Evolutionary conservation across 2,888 invertebrate genomes (phyloP).

Genomic region (Hylaea fasciaria): DNA sequence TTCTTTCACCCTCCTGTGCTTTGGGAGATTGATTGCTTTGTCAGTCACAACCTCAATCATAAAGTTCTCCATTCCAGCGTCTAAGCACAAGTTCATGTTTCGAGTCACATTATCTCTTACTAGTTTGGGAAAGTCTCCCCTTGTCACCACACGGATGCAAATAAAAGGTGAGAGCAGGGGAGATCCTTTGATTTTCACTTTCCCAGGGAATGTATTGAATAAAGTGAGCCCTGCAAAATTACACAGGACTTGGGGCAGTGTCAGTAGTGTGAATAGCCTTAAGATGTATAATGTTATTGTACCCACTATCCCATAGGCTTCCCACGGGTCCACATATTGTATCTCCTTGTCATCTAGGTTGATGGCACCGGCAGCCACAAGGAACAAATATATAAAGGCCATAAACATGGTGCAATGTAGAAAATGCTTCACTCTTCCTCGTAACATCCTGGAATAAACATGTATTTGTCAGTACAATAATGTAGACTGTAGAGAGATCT

Average conservation of each 20-base stretch:
- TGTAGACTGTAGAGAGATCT: background rate
- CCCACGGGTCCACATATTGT: conserved; percentile 90
- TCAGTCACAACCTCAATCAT: conserved; percentile 98
- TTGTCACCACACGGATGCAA: conserved; percentile 96
- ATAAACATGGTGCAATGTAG: conserved; percentile 91
- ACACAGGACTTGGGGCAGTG: conserved; percentile 95
- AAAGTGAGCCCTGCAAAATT: conserved; percentile 94
- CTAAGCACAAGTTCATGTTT: conserved; percentile 94
- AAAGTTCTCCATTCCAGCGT: conserved; percentile 97
- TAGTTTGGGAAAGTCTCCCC: conserved; percentile 96
- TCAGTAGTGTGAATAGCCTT: conserved; percentile 92
- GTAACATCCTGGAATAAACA: conserved; percentile 80
- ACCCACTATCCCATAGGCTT: conserved; percentile 90
- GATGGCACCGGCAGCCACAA: conserved; percentile 87
- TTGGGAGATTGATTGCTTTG: conserved; percentile 90
- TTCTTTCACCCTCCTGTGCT: conserved; percentile 92
- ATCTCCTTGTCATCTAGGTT: conserved; percentile 84
- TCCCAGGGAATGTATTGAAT: conserved; percentile 98
- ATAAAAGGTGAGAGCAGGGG: conserved; percentile 97
- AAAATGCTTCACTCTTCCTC: conserved; percentile 90
- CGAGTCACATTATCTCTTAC: conserved; percentile 94
- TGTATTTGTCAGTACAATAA: background rate
- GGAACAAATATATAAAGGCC: conserved; percentile 90
- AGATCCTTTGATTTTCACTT: conserved; percentile 94
- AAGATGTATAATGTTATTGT: conserved; percentile 90